Percentiles rank a stretch among this genome's conserved stretches.
Evolutionary conservation across 2,797 vertebrate genomes (phyloP).

Genomic region (Premnoplex brunnescens): DNA sequence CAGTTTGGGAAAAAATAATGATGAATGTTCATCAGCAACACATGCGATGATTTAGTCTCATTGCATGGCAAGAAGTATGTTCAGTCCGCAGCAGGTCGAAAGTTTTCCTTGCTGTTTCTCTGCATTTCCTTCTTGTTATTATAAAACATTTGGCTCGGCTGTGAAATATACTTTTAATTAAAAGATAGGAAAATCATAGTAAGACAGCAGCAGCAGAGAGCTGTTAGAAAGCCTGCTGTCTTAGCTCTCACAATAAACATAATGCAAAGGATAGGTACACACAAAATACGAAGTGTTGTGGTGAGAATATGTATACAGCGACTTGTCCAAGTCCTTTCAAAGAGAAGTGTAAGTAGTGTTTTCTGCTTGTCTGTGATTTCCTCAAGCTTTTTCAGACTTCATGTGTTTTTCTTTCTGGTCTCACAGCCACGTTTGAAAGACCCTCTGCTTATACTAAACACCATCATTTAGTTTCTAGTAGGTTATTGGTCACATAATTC

Average conservation of each 20-base stretch:
- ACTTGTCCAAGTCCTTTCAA: not conserved
- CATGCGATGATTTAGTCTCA: not conserved
- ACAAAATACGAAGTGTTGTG: not conserved
- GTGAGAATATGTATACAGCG: not conserved
- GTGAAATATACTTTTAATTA: slow-evolving; percentile 72
- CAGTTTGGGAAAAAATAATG: slow-evolving; percentile 59
- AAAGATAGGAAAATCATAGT: slow-evolving; percentile 69
- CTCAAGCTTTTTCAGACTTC: not conserved
- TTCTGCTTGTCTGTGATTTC: not conserved
- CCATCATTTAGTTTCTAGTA: not conserved
- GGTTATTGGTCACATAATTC: not conserved
- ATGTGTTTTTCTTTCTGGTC: not conserved
- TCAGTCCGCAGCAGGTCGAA: slow-evolving; percentile 47
- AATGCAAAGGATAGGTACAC: not conserved
- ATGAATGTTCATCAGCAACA: slow-evolving; percentile 47
- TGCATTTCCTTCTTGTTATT: slow-evolving; percentile 51
- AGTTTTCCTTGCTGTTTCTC: slow-evolving; percentile 54
- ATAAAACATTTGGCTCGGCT: slow-evolving; percentile 59
- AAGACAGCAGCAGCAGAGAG: slow-evolving; percentile 60
- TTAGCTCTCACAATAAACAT: slow-evolving; percentile 13
- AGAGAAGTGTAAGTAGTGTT: not conserved
- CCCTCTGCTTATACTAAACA: rapidly evolving
- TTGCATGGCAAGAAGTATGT: slow-evolving; percentile 41
- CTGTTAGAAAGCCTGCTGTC: slow-evolving; percentile 53
- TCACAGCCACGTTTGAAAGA: not conserved